Evolutionary conservation across 2,797 vertebrate species (phyloP), one percentile per base, ranked within the genome.

Genomic region (Melanotaenia trifasciata): DNA sequence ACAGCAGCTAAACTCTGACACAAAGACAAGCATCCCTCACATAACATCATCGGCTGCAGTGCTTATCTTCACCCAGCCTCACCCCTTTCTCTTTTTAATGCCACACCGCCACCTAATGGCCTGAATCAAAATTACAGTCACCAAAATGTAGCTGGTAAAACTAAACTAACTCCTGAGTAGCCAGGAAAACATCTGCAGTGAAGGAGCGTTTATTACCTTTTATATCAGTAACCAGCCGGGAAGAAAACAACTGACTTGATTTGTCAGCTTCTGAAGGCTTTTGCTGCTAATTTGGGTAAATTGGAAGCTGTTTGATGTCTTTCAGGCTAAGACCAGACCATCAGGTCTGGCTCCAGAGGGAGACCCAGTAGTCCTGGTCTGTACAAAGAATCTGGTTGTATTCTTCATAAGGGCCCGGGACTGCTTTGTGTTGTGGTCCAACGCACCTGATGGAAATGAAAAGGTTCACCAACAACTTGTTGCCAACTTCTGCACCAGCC

Each of bases 51-150:
- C 50, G 4, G 65, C 76, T 72, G 86, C 64, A 67, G 50, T 72
- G 67, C 64, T 74, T n/a, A 6, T 76, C 32, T 54, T 53, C 24
- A 64, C 59, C 38, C 13, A 14, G 59, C 89, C 84, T 86, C 87
- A 84, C 79, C 85, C 84, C 28, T 74, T 68, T 84, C 67, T 8
- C 38, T 83, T 79, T 84, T 36, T 67, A 16, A 71, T 50, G 22
- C 56, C 11, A 68, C 67, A 81, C 68, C 3, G 8, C 91, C 90
- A 72, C 83, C 91, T 70, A 11, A 28, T 87, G 91, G 78, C 24
- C 2, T 1, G 1, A 5, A 0, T 1, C 0, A 13, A 11, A 24
- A 83, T 75, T 83, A 65, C 80, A 85, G 14, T 3, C 38, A 0
- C 40, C 3, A 53, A 18, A 3, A 18, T 8, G 4, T 53, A 24